Evolutionary conservation across 1,140 invertebrate genomes (phyloP), one percentile per base, ranked within the genome.

Genomic region (Teleopsis dalmanni): DNA sequence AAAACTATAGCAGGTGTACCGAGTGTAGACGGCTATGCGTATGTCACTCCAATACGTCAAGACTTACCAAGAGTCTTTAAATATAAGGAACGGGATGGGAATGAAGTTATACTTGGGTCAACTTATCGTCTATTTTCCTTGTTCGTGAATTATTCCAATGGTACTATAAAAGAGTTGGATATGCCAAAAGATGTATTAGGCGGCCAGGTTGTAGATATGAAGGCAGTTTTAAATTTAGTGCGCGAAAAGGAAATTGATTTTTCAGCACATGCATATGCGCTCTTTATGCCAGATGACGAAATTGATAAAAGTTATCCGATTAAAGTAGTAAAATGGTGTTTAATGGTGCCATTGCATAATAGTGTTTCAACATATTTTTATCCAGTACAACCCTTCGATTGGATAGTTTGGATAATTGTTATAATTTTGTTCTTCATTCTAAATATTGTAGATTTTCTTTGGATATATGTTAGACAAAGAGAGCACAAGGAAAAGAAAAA

Each of bases 321-420:
- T 31, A 29, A 57, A 21, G 64, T 67, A 31, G 64, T 67, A 21
- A 53, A 57, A 22, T 67, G 64, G 64, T 67, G 64, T 27, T 40
- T 67, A 0, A 67, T 65, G 57, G 65, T 68, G 16, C 62, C 65
- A 0, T n/a, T 14, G 27, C 3, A 16, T 7, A 25, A 23, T 31
- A 19, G 23, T 14, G 16, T 31, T 16, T 9, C 41, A 31, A 43
- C 41, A 1, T 19, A 25, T 16, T 31, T 16, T 10, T 43, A 43
- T 43, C 26, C 26, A 7, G 4, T 43, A 19, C 11, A 43, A 14
- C 41, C 41, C 13, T 43, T 43, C 16, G 26, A 29, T 16, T 11
- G 21, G 7, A 6, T 11, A 3, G 21, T 18, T 29, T 43, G 41
- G 41, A 13, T 43, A 13, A 14, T 10, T 5, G 31, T 43, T 4